These are phyloP conservation scores for Anomalospiza imberbis DNA, from an alignment of 2,797 vertebrate genomes.

Conservation along the genomic window DNA sequence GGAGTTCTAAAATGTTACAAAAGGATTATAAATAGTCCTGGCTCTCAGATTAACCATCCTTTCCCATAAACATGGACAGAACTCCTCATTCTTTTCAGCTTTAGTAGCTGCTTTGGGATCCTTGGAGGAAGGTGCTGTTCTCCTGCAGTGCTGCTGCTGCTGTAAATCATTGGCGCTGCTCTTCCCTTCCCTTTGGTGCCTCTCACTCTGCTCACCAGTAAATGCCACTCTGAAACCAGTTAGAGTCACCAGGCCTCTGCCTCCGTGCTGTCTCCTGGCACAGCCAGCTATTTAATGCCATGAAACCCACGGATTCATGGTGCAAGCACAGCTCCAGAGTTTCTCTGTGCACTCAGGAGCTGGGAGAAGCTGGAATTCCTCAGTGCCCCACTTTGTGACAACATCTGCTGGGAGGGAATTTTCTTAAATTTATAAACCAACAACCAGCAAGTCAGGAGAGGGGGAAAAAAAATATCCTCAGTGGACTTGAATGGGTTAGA, in stretches of 20 bases:
- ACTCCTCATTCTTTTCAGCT: neutral
- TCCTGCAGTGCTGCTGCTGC: neutral
- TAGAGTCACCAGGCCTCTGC: neutral
- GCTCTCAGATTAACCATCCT: neutral
- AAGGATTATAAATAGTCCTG: neutral
- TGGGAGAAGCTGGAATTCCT: neutral
- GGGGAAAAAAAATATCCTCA: rapidly evolving
- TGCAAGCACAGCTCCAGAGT: neutral
- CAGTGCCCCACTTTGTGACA: neutral
- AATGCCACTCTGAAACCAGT: neutral
- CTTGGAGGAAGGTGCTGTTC: neutral
- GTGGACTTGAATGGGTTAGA: neutral
- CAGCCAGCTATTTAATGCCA: neutral
- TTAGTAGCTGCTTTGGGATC: neutral
- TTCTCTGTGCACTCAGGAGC: rapidly evolving
- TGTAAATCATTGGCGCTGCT: neutral
- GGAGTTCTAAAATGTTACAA: neutral
- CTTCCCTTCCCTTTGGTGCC: neutral
- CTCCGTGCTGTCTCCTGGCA: neutral
- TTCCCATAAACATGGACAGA: neutral
- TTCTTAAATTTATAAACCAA: neutral
- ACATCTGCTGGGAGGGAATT: neutral
- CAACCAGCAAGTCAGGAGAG: neutral
- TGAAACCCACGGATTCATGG: neutral
- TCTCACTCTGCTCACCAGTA: neutral